Percentiles rank a stretch among this genome's conserved stretches.
phyloP scores from a whole-genome alignment of 2,888 invertebrate genomes.

The Biston stratarius region DNA sequence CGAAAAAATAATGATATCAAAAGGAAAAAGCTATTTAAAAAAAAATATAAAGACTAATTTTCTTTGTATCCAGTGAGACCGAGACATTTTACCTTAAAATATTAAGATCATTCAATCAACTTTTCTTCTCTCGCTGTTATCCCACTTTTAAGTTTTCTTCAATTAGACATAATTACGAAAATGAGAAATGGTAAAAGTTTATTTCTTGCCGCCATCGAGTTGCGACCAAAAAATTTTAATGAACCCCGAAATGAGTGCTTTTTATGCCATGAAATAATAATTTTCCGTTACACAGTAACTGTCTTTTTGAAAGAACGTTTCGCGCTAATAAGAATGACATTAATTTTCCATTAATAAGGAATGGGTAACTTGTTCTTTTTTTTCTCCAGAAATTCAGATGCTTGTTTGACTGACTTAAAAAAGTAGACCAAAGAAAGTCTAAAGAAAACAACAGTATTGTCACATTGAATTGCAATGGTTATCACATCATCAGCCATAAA shows the following conservation, averaged over 20 bases:
- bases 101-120: conserved; percentile 27
- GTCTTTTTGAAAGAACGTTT: conserved; percentile 35
- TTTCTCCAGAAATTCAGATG: background rate
- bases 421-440: too few species aligned
- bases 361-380: conserved; percentile 1
- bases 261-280: conserved; percentile 67
- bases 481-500: too few species aligned
- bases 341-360: conserved; percentile 15
- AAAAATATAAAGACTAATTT: background rate
- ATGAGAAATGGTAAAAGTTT: conserved; percentile 82
- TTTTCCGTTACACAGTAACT: conserved; percentile 60
- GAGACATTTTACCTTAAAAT: conserved; percentile 10
- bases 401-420: too few species aligned
- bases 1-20: background rate
- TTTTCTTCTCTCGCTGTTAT: conserved; percentile 46
- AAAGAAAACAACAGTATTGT: too few species aligned
- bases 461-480: too few species aligned
- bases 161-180: conserved; percentile 76
- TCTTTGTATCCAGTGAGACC: background rate
- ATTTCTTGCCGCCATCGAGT: conserved; percentile 67
- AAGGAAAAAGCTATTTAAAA: background rate
- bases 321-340: conserved; percentile 17
- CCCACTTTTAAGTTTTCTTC: conserved; percentile 60
- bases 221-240: conserved; percentile 71
- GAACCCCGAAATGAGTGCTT: conserved; percentile 67